These are phyloP conservation scores for Brachyistius frenatus DNA, from an alignment of 2,113 vertebrate genomes.

Conservation along the genomic window DNA sequence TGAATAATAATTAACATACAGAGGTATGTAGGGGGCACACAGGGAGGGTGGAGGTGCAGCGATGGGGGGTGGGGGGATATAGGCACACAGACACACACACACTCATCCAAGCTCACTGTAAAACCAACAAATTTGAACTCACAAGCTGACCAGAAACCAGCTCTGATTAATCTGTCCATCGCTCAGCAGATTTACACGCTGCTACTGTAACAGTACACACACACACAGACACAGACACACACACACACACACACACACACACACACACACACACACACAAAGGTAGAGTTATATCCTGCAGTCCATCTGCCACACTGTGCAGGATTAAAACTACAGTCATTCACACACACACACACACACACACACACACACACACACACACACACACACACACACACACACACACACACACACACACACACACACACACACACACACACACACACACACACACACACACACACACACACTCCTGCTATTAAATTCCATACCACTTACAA, in stretches of 20 bases:
- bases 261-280: slow-evolving; percentile 27
- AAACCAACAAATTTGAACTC: slow-evolving; percentile 24
- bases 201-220: slow-evolving; percentile 16
- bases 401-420: slow-evolving; percentile 7
- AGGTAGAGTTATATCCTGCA: not conserved
- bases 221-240: slow-evolving; percentile 4
- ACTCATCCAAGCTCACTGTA: not conserved
- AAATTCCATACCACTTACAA: slow-evolving; percentile 3
- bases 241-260: not conserved
- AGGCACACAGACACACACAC: slow-evolving; percentile 3
- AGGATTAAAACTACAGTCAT: slow-evolving; percentile 33
- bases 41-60: no score
- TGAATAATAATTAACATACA: no score
- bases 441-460: not conserved
- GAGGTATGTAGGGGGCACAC: no score
- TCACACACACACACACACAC: not conserved
- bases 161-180: slow-evolving; percentile 33
- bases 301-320: slow-evolving; percentile 51
- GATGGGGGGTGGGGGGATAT: no score
- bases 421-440: slow-evolving; percentile 3
- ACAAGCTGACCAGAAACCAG: slow-evolving; percentile 36
- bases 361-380: slow-evolving; percentile 3
- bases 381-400: not conserved
- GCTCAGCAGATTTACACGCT: slow-evolving; percentile 40
- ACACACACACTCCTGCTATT: slow-evolving; percentile 2